Base-by-base conservation (phyloP, 2,888 invertebrate species). In the Cheilosia impressa region DNA sequence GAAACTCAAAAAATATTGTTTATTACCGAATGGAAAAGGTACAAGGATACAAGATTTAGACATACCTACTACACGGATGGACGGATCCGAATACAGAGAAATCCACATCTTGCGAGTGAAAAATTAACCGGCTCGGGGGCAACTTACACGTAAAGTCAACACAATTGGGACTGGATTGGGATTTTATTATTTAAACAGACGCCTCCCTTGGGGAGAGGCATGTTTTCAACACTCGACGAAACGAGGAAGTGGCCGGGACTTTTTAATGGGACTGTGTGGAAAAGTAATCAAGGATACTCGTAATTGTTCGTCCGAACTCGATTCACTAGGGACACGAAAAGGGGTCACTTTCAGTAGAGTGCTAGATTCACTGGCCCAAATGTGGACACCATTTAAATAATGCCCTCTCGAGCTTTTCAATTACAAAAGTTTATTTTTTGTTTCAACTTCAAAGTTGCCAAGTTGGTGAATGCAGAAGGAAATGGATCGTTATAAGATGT, bases 131-230 rank as follows among this genome's bases (percentile, higher is more conserved):
- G 7, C 47, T 55, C 24, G 45, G 19, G 31, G 31, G 27, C 41
- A 66, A 38, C 22, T 22, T 50, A 60, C 65, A 75, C 34, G 47
- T 66, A 75, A 63, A 58, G 52, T 76, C 38, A 76, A 82, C 69
- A 77, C 45, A 69, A 84, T 53, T 47, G 53, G 58, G 65, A 69
- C 68, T 73, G 53, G 47, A 84, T 78, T 72, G 65, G 66, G 58
- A 45, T 65, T 77, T 78, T 78, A 73, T 78, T 84, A 78, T 75
- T 84, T 84, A 78, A 65, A 73, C 63, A 52, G 31, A 1, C 31
- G 31, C 2, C 31, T 55, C 65, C 71, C 15, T 1, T 19, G 69
- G 63, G 57, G 31, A 15, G 24, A 27, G 1, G 53, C 7, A 75
- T 57, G 60, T 63, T 75, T 62, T 50, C 31, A 50, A 75, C 68